Conservation (phyloP, 2,113 vertebrate species). For the Suncus etruscus region DNA sequence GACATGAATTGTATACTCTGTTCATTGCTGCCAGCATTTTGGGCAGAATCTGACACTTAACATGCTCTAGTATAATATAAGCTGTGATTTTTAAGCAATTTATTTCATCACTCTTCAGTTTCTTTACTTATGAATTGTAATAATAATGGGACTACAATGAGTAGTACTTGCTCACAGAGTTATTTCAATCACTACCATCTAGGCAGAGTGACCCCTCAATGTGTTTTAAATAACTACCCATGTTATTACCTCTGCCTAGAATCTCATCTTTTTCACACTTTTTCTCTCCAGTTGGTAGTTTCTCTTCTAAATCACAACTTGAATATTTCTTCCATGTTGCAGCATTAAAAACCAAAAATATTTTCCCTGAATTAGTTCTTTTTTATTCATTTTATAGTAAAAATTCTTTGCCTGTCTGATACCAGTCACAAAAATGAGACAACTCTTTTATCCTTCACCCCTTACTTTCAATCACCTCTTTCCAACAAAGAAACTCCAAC, state of each 20-base stretch:
- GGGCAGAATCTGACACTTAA: not conserved
- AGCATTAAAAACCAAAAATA: not conserved
- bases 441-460: not conserved
- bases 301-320: not conserved
- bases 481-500: not conserved
- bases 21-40: not conserved
- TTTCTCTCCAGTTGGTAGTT: not conserved
- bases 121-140: not conserved
- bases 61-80: not conserved
- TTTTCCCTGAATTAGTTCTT: not conserved
- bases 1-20: not conserved
- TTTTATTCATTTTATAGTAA: not conserved
- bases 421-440: not conserved
- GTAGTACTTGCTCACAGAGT: not conserved
- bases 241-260: not conserved
- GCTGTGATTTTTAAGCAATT: not conserved
- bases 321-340: not conserved
- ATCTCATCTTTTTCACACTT: not conserved
- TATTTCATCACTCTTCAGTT: constrained; percentile 24
- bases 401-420: not conserved
- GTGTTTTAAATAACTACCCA: not conserved
- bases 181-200: not conserved
- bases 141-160: not conserved
- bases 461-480: not conserved
- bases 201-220: not conserved